Evolutionary conservation across 1,140 invertebrate genomes (phyloP), one percentile per base, ranked within the genome.

Genomic region (Hycleus phaleratus): DNA sequence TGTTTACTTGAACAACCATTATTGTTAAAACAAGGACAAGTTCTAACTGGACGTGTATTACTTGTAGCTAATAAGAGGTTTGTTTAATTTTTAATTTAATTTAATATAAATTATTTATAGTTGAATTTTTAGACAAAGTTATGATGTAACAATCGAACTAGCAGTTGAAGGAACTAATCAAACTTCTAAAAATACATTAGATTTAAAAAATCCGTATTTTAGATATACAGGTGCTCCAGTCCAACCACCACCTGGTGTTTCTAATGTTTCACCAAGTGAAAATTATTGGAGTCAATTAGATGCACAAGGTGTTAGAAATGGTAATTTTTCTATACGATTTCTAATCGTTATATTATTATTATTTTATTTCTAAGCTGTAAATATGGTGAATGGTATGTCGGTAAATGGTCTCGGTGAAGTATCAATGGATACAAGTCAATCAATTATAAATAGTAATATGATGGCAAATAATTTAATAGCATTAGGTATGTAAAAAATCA

Each of bases 191-290:
- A 99, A 98, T 73, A 93, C 90, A 24, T 79, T 99, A 68, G 97
- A 99, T 78, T 79, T 99, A 62, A 99, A 99, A 78, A 99, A 98
- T 80, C 97, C 97, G 6, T 98, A 97, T 81, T 99, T 99, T 77
- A 81, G 88, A 74, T 93, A 93, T 67, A 92, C 91, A 4, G 92
- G 92, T 32, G 88, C 90, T 42, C 86, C 89, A 1, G 88, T 90
- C 1, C 85, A 87, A 56, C 89, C 91, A 4, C 93, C 93, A 4
- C 93, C 95, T 4, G 94, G 93, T 25, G 85, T 87, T 46, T 91
- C 89, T 67, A 88, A 84, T 58, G 86, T 87, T 44, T 96, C 93
- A 7, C 94, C 95, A 0, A 95, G 91, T 70, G 93, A 97, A 76
- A 81, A 84, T 40, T 94, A 93, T 69, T 95, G 92, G 92, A 83